A percentile compares a stretch with the other conserved stretches of the same genome.
These are phyloP conservation scores for Torymus aiolomorphi DNA, from an alignment of 2,888 invertebrate genomes.

Conservation along the genomic window DNA sequence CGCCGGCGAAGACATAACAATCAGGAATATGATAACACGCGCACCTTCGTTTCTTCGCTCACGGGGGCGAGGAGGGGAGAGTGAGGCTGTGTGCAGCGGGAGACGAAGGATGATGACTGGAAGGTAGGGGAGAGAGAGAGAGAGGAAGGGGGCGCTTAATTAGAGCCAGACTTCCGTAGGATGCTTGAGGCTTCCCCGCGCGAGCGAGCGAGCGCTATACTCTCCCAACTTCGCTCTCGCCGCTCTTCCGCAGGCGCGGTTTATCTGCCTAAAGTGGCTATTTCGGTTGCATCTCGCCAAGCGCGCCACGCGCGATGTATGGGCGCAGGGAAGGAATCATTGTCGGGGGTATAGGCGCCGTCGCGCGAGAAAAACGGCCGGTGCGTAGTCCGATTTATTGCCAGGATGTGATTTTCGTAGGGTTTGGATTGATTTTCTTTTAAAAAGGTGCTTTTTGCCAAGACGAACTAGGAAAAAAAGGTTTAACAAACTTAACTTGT, in stretches of 20 bases:
- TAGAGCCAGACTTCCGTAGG: constrained; percentile 75
- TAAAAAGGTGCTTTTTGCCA: no score
- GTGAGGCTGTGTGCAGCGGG: constrained; percentile 48
- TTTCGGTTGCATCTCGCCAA: constrained; percentile 58
- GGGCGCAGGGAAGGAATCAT: constrained; percentile 14
- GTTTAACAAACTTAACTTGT: no score
- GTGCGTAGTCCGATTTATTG: no score
- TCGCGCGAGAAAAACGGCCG: no score
- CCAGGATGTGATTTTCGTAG: no score
- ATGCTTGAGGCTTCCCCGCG: constrained; percentile 73
- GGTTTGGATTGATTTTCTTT: no score
- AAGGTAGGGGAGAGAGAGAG: constrained; percentile 63
- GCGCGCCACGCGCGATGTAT: neutral
- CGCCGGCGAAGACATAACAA: constrained; percentile 66
- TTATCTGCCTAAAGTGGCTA: constrained; percentile 74
- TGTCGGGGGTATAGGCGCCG: neutral
- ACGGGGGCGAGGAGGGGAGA: no score
- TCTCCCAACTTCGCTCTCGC: constrained; percentile 59
- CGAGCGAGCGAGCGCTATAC: constrained; percentile 58
- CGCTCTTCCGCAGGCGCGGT: constrained; percentile 68
- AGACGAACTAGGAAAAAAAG: no score
- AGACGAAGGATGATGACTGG: constrained; percentile 73
- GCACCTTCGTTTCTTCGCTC: neutral
- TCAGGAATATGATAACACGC: constrained; percentile 74
- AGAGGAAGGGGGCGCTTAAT: constrained; percentile 72